phyloP scores from a whole-genome alignment of 2,888 invertebrate genomes.

The Scelioninae gen. 1 region DNA sequence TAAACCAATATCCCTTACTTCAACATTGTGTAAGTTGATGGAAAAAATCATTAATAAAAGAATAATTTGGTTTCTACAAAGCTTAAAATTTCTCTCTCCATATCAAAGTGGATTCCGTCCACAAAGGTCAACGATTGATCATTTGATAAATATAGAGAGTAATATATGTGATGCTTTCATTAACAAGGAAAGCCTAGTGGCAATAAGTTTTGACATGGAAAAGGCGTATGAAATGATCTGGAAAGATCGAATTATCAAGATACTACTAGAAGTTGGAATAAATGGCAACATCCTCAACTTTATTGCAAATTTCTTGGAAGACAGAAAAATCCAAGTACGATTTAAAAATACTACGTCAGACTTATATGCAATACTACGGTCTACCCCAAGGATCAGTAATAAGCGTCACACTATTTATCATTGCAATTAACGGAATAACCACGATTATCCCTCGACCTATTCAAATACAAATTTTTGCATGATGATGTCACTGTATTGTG shows the following conservation, averaged over 20 bases:
- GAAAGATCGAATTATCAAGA: conserved; percentile 26
- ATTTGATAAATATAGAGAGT: conserved; percentile 38
- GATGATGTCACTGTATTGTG: too few relatives aligned
- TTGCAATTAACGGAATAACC: conserved; percentile 39
- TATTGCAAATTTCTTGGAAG: conserved; percentile 35
- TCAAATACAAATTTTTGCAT: conserved; percentile 28
- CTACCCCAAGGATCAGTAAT: conserved; percentile 48
- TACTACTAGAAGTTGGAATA: conserved; percentile 26
- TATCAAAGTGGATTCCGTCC: conserved; percentile 46
- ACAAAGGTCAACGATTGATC: conserved; percentile 44
- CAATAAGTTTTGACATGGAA: conserved; percentile 62
- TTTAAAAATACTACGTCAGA: conserved; percentile 39
- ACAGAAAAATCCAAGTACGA: conserved; percentile 60
- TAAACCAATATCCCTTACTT: background rate
- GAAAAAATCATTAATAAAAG: background rate
- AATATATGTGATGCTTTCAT: conserved; percentile 52
- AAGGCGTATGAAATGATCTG: conserved; percentile 69
- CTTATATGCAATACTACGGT: conserved; percentile 17
- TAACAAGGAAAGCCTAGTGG: conserved; percentile 56
- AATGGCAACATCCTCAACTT: conserved; percentile 36
- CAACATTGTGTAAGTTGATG: background rate
- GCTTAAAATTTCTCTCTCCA: conserved; percentile 21
- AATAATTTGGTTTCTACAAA: conserved; percentile 16
- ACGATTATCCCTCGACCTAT: conserved; percentile 20
- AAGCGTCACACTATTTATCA: conserved; percentile 51